phyloP scores from a whole-genome alignment of 2,888 invertebrate genomes.

The Trypoxylon attenuatum region DNA sequence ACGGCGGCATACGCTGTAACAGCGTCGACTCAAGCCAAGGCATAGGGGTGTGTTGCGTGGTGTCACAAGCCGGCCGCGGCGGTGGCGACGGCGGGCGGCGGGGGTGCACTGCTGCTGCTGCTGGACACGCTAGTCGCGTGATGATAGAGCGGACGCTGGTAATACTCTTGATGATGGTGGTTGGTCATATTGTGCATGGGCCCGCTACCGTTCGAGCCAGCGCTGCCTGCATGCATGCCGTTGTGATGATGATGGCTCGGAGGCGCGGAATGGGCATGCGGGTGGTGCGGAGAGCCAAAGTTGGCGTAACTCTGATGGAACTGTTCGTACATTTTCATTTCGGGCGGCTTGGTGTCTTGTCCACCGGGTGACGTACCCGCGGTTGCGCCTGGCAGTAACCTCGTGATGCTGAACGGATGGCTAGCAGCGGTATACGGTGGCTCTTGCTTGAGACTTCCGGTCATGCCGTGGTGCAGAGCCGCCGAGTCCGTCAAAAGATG shows the following conservation, averaged over 20 bases:
- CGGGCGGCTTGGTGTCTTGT: constrained; percentile 76
- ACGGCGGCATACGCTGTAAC: constrained; percentile 50
- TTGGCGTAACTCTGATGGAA: constrained; percentile 78
- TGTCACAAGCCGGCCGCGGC: constrained; percentile 93
- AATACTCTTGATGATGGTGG: constrained; percentile 78
- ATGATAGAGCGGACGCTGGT: constrained; percentile 87
- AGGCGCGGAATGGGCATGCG: constrained; percentile 77
- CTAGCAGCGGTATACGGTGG: constrained; percentile 87
- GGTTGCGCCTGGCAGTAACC: constrained; percentile 90
- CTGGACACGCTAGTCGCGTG: constrained; percentile 68
- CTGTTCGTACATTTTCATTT: constrained; percentile 95
- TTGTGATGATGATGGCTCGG: constrained; percentile 78
- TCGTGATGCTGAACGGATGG: constrained; percentile 96
- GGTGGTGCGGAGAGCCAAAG: constrained; percentile 79
- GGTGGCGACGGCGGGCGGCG: constrained; percentile 75
- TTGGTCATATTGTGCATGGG: constrained; percentile 79
- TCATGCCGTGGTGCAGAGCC: constrained; percentile 77
- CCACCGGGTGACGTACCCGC: constrained; percentile 76
- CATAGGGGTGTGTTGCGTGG: constrained; percentile 78
- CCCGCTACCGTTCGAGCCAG: constrained; percentile 78
- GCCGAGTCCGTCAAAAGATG: constrained; percentile 72
- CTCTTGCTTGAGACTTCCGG: constrained; percentile 86
- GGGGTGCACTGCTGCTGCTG: constrained; percentile 62
- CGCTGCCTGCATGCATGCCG: constrained; percentile 78
- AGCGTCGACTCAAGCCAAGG: constrained; percentile 84